A percentile compares a stretch with the other conserved stretches of the same genome.
Evolutionary conservation across 2,888 invertebrate genomes (phyloP).

Genomic region (Boloria euphrosyne): DNA sequence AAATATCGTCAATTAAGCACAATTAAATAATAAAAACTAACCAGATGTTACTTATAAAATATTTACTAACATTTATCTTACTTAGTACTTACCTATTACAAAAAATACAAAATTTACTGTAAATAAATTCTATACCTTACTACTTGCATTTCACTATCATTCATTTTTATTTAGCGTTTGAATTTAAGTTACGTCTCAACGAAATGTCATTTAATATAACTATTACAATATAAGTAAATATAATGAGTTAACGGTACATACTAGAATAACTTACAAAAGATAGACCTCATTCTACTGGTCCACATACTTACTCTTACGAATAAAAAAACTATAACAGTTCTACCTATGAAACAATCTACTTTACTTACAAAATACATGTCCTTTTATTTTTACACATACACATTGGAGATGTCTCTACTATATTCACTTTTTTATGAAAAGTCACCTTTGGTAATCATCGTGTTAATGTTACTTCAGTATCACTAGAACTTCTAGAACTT

Average conservation of each 20-base stretch:
- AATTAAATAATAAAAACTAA: conserved; percentile 1
- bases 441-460: conserved; percentile 79
- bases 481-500: conserved; percentile 80
- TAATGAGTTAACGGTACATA: conserved; percentile 13
- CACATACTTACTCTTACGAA: conserved; percentile 39
- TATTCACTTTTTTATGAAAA: conserved; percentile 70
- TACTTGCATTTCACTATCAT: conserved; percentile 6
- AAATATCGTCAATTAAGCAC: not conserved
- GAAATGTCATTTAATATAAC: conserved; percentile 4
- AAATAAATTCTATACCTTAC: conserved; percentile 14
- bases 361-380: conserved; percentile 40
- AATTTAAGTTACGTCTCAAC: conserved; percentile 6
- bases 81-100: conserved; percentile 33
- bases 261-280: conserved; percentile 34
- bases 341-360: conserved; percentile 33
- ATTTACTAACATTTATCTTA: conserved; percentile 20
- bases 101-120: conserved; percentile 43
- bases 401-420: conserved; percentile 64
- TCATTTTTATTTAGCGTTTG: conserved; percentile 13
- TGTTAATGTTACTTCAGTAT: conserved; percentile 78
- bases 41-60: conserved; percentile 4
- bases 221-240: conserved; percentile 11
- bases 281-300: conserved; percentile 50
- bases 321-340: conserved; percentile 22
- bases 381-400: conserved; percentile 54